Evolutionary conservation across 2,888 invertebrate genomes (phyloP).

Genomic region (Venusia cambrica): DNA sequence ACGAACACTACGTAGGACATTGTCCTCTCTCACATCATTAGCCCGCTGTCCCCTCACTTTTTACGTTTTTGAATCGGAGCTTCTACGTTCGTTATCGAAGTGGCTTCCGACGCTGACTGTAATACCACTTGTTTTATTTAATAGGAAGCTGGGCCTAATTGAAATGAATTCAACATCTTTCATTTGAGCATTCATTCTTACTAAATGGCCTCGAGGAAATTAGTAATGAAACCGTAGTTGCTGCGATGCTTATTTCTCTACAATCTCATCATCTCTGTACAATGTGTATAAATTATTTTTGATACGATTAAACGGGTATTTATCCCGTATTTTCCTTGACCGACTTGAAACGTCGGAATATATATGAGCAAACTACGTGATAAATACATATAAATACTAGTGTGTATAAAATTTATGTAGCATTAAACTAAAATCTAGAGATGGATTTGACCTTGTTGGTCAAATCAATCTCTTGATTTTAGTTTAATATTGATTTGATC

Average conservation of each 20-base stretch:
- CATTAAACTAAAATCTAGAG: too few species aligned
- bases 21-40: slow-evolving; percentile 40
- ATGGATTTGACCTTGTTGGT: slow-evolving; percentile 1
- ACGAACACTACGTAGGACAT: not conserved
- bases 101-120: slow-evolving; percentile 50
- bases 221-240: slow-evolving; percentile 4
- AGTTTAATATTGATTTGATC: slow-evolving; percentile 15
- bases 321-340: too few species aligned
- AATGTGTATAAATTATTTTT: too few species aligned
- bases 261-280: too few species aligned
- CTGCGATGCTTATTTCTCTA: slow-evolving; percentile 4
- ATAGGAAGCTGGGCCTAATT: slow-evolving; percentile 51
- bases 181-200: slow-evolving; percentile 34
- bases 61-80: slow-evolving; percentile 54
- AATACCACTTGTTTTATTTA: slow-evolving; percentile 49
- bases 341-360: too few species aligned
- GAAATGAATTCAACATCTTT: slow-evolving; percentile 46
- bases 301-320: too few species aligned
- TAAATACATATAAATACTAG: too few species aligned
- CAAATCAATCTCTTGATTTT: slow-evolving; percentile 7
- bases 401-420: too few species aligned
- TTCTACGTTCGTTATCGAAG: slow-evolving; percentile 45
- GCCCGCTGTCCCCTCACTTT: slow-evolving; percentile 53
- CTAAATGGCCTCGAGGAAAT: slow-evolving; percentile 26
- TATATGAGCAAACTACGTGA: too few species aligned